Evolutionary conservation across 2,113 vertebrate genomes (phyloP).

Genomic region (Protomyctophum bolini): DNA sequence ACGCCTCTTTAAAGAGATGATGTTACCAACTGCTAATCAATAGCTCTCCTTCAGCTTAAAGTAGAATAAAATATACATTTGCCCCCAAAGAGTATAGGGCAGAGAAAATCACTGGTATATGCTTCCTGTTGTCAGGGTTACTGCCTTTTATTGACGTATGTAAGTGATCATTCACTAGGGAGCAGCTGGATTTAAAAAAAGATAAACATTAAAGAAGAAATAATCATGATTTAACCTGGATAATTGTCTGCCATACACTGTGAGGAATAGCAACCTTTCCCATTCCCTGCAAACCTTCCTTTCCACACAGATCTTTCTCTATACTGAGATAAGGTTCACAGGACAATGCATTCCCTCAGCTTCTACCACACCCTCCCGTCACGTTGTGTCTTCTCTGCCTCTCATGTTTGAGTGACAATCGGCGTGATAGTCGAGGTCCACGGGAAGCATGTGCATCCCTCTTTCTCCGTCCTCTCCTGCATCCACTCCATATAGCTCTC

Average conservation of each 20-base stretch:
- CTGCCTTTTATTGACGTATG: constrained; percentile 63
- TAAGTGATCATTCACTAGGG: constrained; percentile 63
- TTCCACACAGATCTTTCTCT: background rate
- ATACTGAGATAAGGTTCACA: background rate
- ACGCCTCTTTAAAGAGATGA: constrained; percentile 56
- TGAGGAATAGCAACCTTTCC: constrained; percentile 6
- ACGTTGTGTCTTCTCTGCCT: constrained; percentile 14
- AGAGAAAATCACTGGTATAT: constrained; percentile 57
- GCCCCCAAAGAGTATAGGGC: constrained; percentile 35
- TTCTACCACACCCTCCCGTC: constrained; percentile 23
- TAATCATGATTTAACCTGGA: constrained; percentile 25
- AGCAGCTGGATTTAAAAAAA: constrained; percentile 36
- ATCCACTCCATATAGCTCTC: constrained; percentile 58
- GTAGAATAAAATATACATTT: constrained; percentile 65
- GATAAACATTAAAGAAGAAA: constrained; percentile 56
- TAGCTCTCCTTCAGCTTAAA: constrained; percentile 62
- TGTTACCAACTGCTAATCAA: constrained; percentile 73
- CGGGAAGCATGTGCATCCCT: constrained; percentile 5
- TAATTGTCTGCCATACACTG: constrained; percentile 16
- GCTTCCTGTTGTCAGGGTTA: constrained; percentile 63
- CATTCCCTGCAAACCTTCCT: background rate
- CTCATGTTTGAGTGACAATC: constrained; percentile 68
- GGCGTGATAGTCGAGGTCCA: constrained; percentile 61
- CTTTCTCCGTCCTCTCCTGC: constrained; percentile 19
- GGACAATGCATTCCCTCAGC: background rate